A percentile compares a stretch with the other conserved stretches of the same genome.
Conservation (phyloP, 2,797 vertebrate genomes). For the Ceyx erithaca region DNA sequence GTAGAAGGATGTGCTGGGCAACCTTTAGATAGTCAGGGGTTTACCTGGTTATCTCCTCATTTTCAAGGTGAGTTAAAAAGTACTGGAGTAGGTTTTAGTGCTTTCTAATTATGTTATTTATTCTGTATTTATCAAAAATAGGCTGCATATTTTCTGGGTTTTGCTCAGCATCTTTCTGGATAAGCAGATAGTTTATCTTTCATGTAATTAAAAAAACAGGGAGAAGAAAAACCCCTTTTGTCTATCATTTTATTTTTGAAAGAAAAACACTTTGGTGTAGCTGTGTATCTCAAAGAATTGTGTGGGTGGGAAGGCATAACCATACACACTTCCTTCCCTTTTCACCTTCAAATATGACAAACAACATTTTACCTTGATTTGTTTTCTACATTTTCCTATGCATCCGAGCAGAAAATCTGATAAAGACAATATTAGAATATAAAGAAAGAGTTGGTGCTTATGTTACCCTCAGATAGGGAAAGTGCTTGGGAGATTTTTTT, state of each 20-base stretch:
- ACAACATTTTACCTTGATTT: neutral
- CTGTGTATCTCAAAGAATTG: neutral
- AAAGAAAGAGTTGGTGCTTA: neutral
- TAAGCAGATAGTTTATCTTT: neutral
- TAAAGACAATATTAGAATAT: neutral
- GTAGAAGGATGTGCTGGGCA: neutral
- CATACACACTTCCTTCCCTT: neutral
- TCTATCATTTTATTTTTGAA: neutral
- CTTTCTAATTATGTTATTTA: neutral
- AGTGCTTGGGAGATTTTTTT: neutral
- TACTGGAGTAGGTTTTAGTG: neutral
- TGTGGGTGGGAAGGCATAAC: neutral
- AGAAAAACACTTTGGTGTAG: neutral
- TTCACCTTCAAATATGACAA: slow-evolving; percentile 24
- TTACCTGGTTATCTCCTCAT: neutral
- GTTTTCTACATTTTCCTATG: neutral
- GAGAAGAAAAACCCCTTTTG: neutral
- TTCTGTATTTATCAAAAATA: neutral
- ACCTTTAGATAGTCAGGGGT: neutral
- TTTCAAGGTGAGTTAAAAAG: neutral
- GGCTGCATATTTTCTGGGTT: neutral
- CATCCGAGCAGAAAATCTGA: neutral
- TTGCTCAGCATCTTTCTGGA: neutral
- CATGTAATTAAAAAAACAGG: neutral
- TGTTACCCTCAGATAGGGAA: neutral